Evolutionary conservation across 1,140 invertebrate genomes (phyloP).

Genomic region (Apis cerana): DNA sequence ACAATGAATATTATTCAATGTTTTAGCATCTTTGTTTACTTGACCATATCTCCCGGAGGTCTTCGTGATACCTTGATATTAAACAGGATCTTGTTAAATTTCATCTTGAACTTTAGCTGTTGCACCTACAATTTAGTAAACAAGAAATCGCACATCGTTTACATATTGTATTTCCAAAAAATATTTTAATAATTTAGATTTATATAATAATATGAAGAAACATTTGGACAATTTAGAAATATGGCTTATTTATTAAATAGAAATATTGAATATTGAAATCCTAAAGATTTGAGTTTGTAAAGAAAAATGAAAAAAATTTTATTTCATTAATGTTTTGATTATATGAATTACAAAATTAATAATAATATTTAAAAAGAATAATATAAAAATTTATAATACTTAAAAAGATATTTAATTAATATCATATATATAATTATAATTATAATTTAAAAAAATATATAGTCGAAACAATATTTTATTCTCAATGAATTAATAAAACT

Average conservation of each 20-base stretch:
- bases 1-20: background rate
- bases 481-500: no score
- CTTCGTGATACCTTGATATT: background rate
- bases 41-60: background rate
- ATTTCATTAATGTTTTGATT: background rate
- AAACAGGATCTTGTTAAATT: background rate
- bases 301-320: background rate
- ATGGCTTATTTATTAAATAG: background rate
- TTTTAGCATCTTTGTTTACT: constrained; percentile 1
- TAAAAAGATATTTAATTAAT: no score
- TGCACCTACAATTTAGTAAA: background rate
- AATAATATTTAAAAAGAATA: no score
- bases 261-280: background rate
- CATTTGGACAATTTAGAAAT: background rate
- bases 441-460: no score
- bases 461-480: no score
- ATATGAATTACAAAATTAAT: no score
- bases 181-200: background rate
- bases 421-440: no score
- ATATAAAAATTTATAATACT: no score
- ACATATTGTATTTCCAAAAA: background rate
- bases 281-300: no score
- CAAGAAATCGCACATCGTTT: background rate
- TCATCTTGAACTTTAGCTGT: constrained; percentile 2
- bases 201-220: background rate